A percentile compares a stretch with the other conserved stretches of the same genome.
Evolutionary conservation across 2,888 invertebrate genomes (phyloP).

Genomic region (Anagyrus pseudococci): DNA sequence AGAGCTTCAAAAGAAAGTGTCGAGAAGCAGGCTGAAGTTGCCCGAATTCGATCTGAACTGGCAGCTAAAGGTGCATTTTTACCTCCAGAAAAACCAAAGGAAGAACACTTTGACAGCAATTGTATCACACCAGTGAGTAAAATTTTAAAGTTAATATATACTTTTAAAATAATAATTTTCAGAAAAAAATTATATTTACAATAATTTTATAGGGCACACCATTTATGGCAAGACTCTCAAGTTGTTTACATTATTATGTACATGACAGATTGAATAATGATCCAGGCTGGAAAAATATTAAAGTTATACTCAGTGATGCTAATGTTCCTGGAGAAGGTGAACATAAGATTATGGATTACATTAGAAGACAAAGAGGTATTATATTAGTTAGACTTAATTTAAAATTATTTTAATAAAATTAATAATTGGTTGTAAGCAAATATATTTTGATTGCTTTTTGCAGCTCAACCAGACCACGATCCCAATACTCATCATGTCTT

Average conservation of each 20-base stretch:
- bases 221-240: slow-evolving; percentile 91
- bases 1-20: slow-evolving; percentile 93
- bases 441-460: slow-evolving; percentile 39
- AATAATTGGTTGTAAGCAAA: slow-evolving; percentile 18
- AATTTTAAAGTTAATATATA: neutral
- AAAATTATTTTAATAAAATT: slow-evolving; percentile 4
- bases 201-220: slow-evolving; percentile 78
- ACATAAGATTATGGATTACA: slow-evolving; percentile 99
- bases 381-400: slow-evolving; percentile 1
- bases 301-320: slow-evolving; percentile 97
- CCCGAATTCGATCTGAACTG: slow-evolving; percentile 78
- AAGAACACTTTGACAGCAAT: slow-evolving; percentile 97
- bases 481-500: slow-evolving; percentile 97
- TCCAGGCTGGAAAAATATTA: slow-evolving; percentile 93
- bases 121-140: slow-evolving; percentile 89
- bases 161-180: too few relatives aligned
- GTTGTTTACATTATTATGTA: slow-evolving; percentile 85
- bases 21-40: slow-evolving; percentile 88
- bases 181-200: neutral
- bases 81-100: slow-evolving; percentile 88
- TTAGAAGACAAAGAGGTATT: slow-evolving; percentile 87
- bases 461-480: slow-evolving; percentile 92
- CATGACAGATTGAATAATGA: slow-evolving; percentile 91
- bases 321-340: slow-evolving; percentile 98
- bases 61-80: slow-evolving; percentile 75